A percentile compares a stretch with the other conserved stretches of the same genome.
Conservation (phyloP, 1,140 invertebrate species). For the Orius laevigatus region DNA sequence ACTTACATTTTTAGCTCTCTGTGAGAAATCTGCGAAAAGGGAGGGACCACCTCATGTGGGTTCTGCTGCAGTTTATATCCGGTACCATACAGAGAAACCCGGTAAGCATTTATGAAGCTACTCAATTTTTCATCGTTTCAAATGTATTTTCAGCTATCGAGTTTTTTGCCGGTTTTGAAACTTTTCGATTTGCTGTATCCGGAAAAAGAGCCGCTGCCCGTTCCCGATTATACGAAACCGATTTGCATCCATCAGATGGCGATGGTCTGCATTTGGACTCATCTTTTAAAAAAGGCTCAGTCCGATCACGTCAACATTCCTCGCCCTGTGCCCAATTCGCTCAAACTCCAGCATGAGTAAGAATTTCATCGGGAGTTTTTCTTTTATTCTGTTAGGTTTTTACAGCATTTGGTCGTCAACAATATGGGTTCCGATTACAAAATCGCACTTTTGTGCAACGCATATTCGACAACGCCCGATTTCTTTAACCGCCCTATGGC, state of each 20-base stretch:
- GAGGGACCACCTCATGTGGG: conserved; percentile 93
- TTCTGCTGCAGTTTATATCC: conserved; percentile 90
- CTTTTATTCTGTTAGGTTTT: conserved; percentile 36
- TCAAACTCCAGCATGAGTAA: conserved; percentile 71
- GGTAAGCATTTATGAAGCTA: conserved; percentile 29
- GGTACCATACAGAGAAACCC: conserved; percentile 92
- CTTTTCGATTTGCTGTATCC: conserved; percentile 85
- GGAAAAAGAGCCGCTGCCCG: conserved; percentile 72
- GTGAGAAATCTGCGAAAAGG: conserved; percentile 70
- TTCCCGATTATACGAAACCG: conserved; percentile 75
- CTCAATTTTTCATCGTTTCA: conserved; percentile 17
- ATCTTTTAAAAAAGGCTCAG: conserved; percentile 84
- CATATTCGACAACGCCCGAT: conserved; percentile 79
- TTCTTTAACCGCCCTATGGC: conserved; percentile 74
- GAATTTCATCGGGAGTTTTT: conserved; percentile 21
- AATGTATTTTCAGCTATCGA: conserved; percentile 42
- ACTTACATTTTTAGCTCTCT: conserved; percentile 44
- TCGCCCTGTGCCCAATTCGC: conserved; percentile 60
- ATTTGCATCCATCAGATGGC: conserved; percentile 84
- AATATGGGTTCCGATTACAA: conserved; percentile 69
- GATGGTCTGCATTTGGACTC: conserved; percentile 90
- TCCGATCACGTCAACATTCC: conserved; percentile 60
- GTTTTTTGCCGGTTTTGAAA: conserved; percentile 80
- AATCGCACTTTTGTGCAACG: conserved; percentile 85
- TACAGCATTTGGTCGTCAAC: conserved; percentile 64